Base-by-base conservation (phyloP, 2,113 vertebrate genomes). In the Calyptommatus sinebrachiatus region DNA sequence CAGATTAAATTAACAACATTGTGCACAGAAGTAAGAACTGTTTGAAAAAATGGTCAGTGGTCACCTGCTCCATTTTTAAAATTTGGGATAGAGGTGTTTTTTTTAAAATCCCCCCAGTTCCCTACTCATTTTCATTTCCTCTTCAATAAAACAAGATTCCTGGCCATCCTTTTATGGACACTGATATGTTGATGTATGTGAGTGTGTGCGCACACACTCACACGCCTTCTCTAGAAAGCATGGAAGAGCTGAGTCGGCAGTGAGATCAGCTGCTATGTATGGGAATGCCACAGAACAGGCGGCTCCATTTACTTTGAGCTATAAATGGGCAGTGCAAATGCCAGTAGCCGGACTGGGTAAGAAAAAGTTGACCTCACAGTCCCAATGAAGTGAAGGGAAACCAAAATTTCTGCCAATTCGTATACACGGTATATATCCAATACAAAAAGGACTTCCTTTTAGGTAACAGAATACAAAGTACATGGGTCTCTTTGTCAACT, bases 231-330 rank as follows among this genome's bases (percentile, higher is more conserved):
- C 66, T 73, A 7, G 3, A 77, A 91, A 92, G 87, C 66, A 69
- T 78, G 89, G 91, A 94, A 91, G 48, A 85, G 91, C 94, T 95
- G 93, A 95, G 71, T 85, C 66, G 90, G 93, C 90, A 87, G 80
- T 87, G 84, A 89, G 87, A 85, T 88, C 84, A 90, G 83, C 78
- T 92, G 88, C 94, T 94, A 91, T 89, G 83, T 92, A 89, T 61
- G 79, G 92, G 87, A 91, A 80, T 75, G 21, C 7, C 9, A 86
- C 53, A 79, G 91, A 85, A 89, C 57, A 88, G 80, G 65, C 29
- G 77, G 69, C 86, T 92, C 88, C 28, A 50, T 89, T 92, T 92
- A 92, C 88, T 9, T 82, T 35, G 12, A 65, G 83, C 95, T 95
- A 95, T 94, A 95, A 94, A 92, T 93, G 87, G 91, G 87, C 76